These are phyloP conservation scores for Hormiphora californensis DNA, from an alignment of 37 sponge, comb jelly and placozoan species.

Conservation along the genomic window DNA sequence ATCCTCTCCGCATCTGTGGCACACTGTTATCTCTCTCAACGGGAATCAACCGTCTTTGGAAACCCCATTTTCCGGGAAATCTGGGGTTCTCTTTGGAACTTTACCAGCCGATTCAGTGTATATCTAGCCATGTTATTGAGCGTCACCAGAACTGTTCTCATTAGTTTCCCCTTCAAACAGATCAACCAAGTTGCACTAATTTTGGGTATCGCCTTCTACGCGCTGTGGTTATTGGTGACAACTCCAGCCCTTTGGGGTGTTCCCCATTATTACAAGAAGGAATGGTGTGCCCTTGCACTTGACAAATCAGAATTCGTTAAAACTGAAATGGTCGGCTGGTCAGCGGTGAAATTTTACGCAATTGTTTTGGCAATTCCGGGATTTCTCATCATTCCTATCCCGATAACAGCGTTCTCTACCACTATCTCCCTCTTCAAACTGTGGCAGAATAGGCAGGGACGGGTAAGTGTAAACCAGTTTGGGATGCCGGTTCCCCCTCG, in stretches of 20 bases:
- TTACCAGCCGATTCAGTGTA: background rate
- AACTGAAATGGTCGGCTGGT: background rate
- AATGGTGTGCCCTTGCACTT: slow-evolving; percentile 41
- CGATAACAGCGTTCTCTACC: background rate
- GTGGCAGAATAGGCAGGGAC: background rate
- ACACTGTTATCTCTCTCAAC: background rate
- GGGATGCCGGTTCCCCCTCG: background rate
- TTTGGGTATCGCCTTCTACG: background rate
- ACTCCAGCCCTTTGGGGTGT: slow-evolving; percentile 5
- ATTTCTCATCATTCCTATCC: background rate
- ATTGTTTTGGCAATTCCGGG: slow-evolving; percentile 27
- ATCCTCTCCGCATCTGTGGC: background rate
- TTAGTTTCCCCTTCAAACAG: background rate
- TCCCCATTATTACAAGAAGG: slow-evolving; percentile 35
- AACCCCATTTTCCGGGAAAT: background rate
- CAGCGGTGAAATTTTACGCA: background rate
- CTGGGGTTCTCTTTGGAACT: slow-evolving; percentile 48
- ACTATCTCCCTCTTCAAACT: background rate
- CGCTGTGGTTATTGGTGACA: background rate
- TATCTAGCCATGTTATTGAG: slow-evolving; percentile 5
- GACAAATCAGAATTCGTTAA: slow-evolving; percentile 15
- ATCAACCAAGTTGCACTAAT: background rate
- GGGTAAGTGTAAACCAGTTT: background rate
- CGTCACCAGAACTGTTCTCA: background rate
- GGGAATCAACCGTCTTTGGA: background rate